phyloP scores from a whole-genome alignment of 2,113 vertebrate species.

The Aix galericulata region DNA sequence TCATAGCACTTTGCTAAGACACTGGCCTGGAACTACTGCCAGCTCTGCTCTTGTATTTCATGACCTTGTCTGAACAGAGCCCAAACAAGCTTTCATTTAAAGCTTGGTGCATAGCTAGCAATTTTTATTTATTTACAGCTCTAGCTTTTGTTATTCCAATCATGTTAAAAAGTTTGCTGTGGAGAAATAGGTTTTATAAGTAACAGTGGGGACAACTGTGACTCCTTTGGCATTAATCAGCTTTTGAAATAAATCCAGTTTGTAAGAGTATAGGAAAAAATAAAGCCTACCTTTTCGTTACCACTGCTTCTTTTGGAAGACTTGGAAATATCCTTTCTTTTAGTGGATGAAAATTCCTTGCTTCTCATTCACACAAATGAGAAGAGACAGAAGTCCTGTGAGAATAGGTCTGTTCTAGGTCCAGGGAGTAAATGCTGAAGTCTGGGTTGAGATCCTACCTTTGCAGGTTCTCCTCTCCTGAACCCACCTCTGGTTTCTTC shows the following conservation, averaged over 20 bases:
- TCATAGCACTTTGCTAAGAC: neutral
- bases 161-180: neutral
- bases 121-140: neutral
- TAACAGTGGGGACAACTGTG: neutral
- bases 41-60: neutral
- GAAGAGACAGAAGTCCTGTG: neutral
- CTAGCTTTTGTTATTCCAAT: neutral
- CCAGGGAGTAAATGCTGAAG: neutral
- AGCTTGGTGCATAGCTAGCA: neutral
- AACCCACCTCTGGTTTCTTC: conserved; percentile 54
- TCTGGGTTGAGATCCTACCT: neutral
- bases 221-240: neutral
- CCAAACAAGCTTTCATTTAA: neutral
- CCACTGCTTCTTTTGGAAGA: neutral
- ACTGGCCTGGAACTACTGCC: fast-evolving
- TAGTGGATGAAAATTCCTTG: neutral
- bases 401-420: neutral
- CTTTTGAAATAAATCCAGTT: neutral
- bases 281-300: neutral
- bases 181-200: neutral
- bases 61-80: neutral
- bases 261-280: neutral
- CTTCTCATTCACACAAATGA: neutral
- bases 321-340: neutral
- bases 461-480: neutral